Percentiles rank a stretch among this genome's conserved stretches.
These are phyloP conservation scores for Parus major DNA, from an alignment of 2,113 vertebrate genomes.

Conservation along the genomic window DNA sequence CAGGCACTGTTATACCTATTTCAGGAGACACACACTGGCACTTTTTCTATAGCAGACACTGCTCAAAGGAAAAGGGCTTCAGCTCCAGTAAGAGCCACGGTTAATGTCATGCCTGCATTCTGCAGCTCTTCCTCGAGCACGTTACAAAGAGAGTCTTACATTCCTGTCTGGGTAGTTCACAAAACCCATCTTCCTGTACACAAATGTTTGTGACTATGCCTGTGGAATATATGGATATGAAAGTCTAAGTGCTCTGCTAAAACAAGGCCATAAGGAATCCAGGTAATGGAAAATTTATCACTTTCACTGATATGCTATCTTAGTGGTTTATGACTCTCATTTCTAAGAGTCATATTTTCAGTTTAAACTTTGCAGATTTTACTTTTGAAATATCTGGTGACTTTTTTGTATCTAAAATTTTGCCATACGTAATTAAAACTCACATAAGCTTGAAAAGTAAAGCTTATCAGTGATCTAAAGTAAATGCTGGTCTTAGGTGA, in stretches of 20 bases:
- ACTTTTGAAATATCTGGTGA: not conserved
- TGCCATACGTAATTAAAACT: not conserved
- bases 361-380: not conserved
- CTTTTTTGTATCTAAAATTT: not conserved
- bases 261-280: not conserved
- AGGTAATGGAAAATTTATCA: slow-evolving; percentile 1
- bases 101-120: not conserved
- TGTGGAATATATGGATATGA: slow-evolving; percentile 6
- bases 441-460: not conserved
- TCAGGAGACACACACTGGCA: not conserved
- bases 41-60: not conserved
- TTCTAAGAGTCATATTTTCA: not conserved
- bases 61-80: not conserved
- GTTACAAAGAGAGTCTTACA: not conserved
- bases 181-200: not conserved
- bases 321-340: not conserved
- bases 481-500: not conserved
- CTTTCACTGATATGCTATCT: not conserved
- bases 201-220: not conserved
- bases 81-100: not conserved
- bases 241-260: slow-evolving; percentile 10
- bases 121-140: accelerated
- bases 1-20: not conserved
- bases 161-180: not conserved
- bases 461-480: not conserved